These are phyloP conservation scores for Turritopsis dohrnii DNA, from an alignment of 30 jellyfish, hydroid and myxozoan species.

Conservation along the genomic window DNA sequence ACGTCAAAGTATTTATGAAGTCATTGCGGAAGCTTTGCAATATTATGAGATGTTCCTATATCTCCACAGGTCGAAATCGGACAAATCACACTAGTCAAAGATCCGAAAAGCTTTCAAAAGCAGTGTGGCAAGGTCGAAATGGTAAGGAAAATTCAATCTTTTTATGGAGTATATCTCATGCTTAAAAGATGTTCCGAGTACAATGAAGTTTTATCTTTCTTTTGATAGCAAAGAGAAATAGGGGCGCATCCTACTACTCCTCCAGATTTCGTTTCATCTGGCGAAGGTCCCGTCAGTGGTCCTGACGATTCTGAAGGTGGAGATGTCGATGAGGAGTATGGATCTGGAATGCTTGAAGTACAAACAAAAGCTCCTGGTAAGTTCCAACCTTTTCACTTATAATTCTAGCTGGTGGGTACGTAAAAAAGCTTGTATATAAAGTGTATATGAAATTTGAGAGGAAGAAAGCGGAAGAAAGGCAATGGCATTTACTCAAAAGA, in stretches of 20 bases:
- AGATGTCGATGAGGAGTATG: conserved; percentile 43
- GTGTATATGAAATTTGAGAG: not conserved
- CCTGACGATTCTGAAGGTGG: conserved; percentile 44
- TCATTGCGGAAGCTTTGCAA: too few relatives aligned
- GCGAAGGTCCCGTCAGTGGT: conserved; percentile 19
- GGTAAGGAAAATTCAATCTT: not conserved
- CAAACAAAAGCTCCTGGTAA: not conserved
- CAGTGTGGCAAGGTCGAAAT: conserved; percentile 24
- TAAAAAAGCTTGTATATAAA: too few relatives aligned
- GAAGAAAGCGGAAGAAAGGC: not conserved
- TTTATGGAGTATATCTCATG: not conserved
- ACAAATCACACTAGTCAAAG: conserved; percentile 14
- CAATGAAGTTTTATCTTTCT: not conserved
- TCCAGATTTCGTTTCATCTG: not conserved
- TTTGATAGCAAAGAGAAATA: not conserved
- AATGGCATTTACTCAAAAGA: not conserved
- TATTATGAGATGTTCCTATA: not conserved
- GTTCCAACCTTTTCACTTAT: not conserved
- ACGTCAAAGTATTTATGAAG: too few relatives aligned
- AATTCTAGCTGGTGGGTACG: too few relatives aligned
- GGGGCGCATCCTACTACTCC: not conserved
- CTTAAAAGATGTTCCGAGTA: not conserved
- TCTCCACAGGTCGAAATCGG: conserved; percentile 11
- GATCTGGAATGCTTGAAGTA: conserved; percentile 49
- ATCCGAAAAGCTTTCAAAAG: not conserved